Evolutionary conservation across 2,888 invertebrate genomes (phyloP), one percentile per base, ranked within the genome.

Genomic region (Linyphia triangularis): DNA sequence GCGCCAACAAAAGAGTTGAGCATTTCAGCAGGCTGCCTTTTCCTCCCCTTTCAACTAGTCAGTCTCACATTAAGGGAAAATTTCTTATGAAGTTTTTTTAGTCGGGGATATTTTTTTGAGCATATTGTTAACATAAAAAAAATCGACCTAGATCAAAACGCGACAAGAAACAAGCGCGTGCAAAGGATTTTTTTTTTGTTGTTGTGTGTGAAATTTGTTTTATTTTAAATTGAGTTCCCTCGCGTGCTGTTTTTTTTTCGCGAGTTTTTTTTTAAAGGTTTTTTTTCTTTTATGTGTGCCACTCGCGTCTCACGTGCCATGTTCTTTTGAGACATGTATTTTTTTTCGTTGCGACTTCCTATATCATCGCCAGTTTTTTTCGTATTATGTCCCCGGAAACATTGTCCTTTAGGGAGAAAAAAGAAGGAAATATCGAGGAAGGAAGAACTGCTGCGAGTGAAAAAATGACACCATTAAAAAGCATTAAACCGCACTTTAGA

Each of bases 391-490:
- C 59, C 81, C 86, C 81, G 86, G 86, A 88, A 88, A 88, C 73
- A 59, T 81, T 86, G 81, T 33, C 72, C 81, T 86, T 61, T 72
- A 75, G 30, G 51, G 77, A 65, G 22, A 57, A n/a, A 28, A 26
- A 43, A 33, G 26, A 69, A 28, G 28, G 72, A 43, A 79, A 19
- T 51, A 51, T 51, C 51, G 51, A 51, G 51, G 1, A 37, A 61
- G 72, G 51, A 51, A 81, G 24, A 40, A 51, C 28, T 40, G 40
- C 61, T 37, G 28, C 40, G 51, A 51, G 51, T 51, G n/a, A 82
- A 72, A 82, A 82, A 88, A 59, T 88, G 86, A 81, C 86, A 88
- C 86, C 86, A 81, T 81, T 82, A 88, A 75, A 88, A 88, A 81
- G 67, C 73, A 61, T 81, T 88, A 73, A 86, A 75, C 86, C 81